A percentile compares a stretch with the other conserved stretches of the same genome.
These are phyloP conservation scores for Epirrhoe alternata DNA, from an alignment of 2,888 invertebrate species.

Conservation along the genomic window DNA sequence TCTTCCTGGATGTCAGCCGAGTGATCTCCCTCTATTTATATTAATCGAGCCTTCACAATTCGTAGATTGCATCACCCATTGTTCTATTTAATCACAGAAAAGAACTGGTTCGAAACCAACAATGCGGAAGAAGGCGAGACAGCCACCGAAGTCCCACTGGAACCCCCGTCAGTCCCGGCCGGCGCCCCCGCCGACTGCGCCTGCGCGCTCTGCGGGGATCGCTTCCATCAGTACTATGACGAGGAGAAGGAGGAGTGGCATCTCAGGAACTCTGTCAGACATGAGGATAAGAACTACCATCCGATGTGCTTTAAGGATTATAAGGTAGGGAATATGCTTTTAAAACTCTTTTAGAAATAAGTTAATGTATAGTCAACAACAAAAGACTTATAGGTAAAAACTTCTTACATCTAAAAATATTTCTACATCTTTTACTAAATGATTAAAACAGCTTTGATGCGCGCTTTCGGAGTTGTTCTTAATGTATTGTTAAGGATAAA, in stretches of 20 bases:
- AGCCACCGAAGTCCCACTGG: constrained; percentile 53
- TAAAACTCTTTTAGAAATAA: no score
- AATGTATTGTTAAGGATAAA: no score
- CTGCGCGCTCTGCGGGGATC: constrained; percentile 96
- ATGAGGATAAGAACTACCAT: constrained; percentile 93
- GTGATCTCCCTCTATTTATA: no score
- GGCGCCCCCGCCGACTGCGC: constrained; percentile 87
- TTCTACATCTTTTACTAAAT: no score
- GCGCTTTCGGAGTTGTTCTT: no score
- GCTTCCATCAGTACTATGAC: constrained; percentile 97
- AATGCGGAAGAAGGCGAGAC: constrained; percentile 73
- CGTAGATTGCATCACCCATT: no score
- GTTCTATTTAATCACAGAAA: constrained; percentile 83
- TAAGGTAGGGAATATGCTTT: constrained; percentile 80
- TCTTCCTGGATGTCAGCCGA: no score
- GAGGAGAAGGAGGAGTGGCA: constrained; percentile 99
- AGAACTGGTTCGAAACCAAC: constrained; percentile 94
- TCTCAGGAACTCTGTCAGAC: constrained; percentile 91
- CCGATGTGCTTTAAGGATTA: constrained; percentile 95
- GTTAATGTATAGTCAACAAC: no score
- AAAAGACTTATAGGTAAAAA: no score
- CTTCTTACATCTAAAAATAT: no score
- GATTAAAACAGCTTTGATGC: no score
- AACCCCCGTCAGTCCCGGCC: constrained; percentile 89
- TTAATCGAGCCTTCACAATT: no score